Base-by-base conservation (phyloP, 2,797 vertebrate species). In the Enteromius fasciolatus region DNA sequence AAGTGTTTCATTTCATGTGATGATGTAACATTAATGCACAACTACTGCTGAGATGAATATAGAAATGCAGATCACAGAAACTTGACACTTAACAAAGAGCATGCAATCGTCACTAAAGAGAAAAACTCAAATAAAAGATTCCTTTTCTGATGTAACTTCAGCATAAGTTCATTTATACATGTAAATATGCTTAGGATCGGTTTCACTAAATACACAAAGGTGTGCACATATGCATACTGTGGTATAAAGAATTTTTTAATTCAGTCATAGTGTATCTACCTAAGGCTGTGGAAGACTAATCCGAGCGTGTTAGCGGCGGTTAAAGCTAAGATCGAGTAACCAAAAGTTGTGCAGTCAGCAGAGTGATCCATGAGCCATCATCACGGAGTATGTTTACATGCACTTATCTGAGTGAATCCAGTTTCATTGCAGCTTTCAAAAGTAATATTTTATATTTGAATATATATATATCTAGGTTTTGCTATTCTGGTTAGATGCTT, bases 1-100 rank as follows among this genome's bases (percentile, higher is more conserved):
- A 90, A 94, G 94, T 91, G 92, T 95, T 90, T 89, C 93, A 91
- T 94, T 46, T 12, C 20, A 46, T 10, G 69, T 78, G 52, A 78
- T 67, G 61, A 75, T 41, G 46, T 48, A n/a, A 28, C 73, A 54
- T 59, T 23, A 80, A 31, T 59, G 68, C 74, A 80, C 57, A 54
- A 31, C 28, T 66, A 36, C 28, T 18, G 31, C 28, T 33, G 28
- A 66, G 17, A 6, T 15, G 18, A 36, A n/a, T 5, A 20, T 39
- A n/a, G 64, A 4, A 36, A 39, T n/a, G 64, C 33, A 66, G 63
- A 39, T 10, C 18, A 48, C 68, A 50, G 69, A 25, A 46, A 33
- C 68, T 33, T 14, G 28, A 59, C 11, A 59, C 57, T 2, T 73
- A 11, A 59, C 18, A 52, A 20, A 14, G 25, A 52, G 72, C 50